These are phyloP conservation scores for Malurus splendens DNA, from an alignment of 2,797 vertebrate species.

Conservation along the genomic window DNA sequence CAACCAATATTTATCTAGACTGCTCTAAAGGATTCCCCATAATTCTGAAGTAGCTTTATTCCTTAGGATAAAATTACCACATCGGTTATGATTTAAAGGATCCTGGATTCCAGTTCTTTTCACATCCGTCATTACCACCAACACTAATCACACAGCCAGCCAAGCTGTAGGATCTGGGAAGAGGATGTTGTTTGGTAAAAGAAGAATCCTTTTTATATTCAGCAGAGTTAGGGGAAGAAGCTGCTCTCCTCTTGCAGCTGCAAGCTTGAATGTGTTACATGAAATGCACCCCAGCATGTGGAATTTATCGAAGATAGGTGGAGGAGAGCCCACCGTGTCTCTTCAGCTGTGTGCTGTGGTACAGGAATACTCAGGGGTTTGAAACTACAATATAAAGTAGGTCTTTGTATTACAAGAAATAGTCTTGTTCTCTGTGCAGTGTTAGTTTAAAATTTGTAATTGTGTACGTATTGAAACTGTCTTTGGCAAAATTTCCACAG, in stretches of 20 bases:
- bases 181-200: neutral
- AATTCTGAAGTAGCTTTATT: conserved; percentile 13
- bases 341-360: conserved; percentile 70
- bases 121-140: neutral
- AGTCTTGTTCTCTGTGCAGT: conserved; percentile 73
- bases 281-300: conserved; percentile 34
- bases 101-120: conserved; percentile 15
- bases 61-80: neutral
- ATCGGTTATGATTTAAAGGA: conserved; percentile 10
- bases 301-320: conserved; percentile 64
- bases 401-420: conserved; percentile 67
- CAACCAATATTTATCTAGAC: conserved; percentile 67
- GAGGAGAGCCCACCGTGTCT: conserved; percentile 62
- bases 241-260: conserved; percentile 33
- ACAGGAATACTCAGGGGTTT: conserved; percentile 91
- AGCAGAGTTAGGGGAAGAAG: conserved; percentile 4
- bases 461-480: conserved; percentile 66
- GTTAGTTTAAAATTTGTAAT: conserved; percentile 70
- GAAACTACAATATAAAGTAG: conserved; percentile 70
- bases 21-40: conserved; percentile 48
- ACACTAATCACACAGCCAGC: neutral
- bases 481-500: conserved; percentile 77
- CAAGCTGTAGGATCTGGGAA: neutral
- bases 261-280: conserved; percentile 47
- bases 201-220: conserved; percentile 21